These are phyloP conservation scores for Andrena cerasifolii DNA, from an alignment of 1,140 invertebrate genomes.

Conservation along the genomic window DNA sequence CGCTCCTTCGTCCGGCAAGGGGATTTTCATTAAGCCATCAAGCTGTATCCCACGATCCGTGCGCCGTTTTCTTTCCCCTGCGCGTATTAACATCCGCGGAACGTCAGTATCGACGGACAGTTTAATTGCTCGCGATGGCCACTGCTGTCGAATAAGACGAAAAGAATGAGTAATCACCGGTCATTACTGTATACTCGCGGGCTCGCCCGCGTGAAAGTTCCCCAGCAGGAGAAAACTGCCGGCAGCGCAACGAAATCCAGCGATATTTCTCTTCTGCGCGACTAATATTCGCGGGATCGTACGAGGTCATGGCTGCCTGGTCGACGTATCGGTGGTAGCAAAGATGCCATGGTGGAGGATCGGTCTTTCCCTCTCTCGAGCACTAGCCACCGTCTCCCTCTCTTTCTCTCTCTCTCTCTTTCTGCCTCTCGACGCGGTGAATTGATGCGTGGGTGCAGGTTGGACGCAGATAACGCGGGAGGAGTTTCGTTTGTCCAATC, in stretches of 20 bases:
- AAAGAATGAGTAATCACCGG: neutral
- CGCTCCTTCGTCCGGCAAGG: neutral
- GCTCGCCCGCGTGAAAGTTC: no score
- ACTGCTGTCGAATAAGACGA: no score
- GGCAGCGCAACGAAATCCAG: neutral
- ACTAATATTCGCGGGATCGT: slow-evolving; percentile 48
- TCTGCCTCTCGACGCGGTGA: slow-evolving; percentile 39
- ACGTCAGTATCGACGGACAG: neutral
- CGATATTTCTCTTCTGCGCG: slow-evolving; percentile 34
- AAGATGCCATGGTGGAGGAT: slow-evolving; percentile 44
- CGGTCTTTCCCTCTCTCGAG: slow-evolving; percentile 29
- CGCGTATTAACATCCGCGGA: neutral
- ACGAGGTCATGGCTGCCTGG: slow-evolving; percentile 64
- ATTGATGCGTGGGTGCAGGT: slow-evolving; percentile 78
- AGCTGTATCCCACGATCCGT: neutral
- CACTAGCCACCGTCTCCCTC: neutral
- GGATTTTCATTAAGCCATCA: neutral
- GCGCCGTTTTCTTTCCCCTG: neutral
- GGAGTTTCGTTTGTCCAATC: slow-evolving; percentile 81
- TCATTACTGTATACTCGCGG: neutral
- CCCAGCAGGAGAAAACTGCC: no score
- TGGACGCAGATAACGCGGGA: slow-evolving; percentile 77
- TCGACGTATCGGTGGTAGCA: slow-evolving; percentile 7
- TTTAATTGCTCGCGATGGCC: slow-evolving; percentile 3
- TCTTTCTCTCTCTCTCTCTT: slow-evolving; percentile 25